Base-by-base conservation (phyloP, 2,888 invertebrate species). In the Sarcophaga variegata region DNA sequence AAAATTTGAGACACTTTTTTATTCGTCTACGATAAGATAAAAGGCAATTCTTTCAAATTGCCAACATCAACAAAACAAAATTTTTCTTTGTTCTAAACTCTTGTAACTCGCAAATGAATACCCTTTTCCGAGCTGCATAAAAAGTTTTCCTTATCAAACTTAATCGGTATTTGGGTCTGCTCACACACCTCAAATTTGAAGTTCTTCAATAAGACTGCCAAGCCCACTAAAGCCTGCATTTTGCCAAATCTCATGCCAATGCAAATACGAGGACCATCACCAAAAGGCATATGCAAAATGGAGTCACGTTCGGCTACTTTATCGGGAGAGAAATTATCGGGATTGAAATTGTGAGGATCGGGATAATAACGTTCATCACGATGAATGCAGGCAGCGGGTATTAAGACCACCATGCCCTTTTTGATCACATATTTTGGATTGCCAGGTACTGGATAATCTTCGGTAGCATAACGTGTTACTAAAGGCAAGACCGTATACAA, bases 321-420 rank as follows among this genome's bases (percentile, higher is more conserved):
- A 83, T 95, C 95, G 1, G 94, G 91, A 0, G 94, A 91, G 90
- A 96, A 96, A 87, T 95, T 93, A 1, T 96, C 95, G 0, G 96
- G 96, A 81, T 95, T 94, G 80, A 96, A 96, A 27, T 92, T 94
- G 6, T 95, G 93, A 0, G 96, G 96, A 3, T 96, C 93, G 0
- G 93, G 93, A 88, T 93, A 94, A 59, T 93, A 90, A 12, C 92
- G 89, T 4, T 93, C 92, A 87, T 95, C 95, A 90, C 94, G 94
- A 81, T 96, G 96, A 88, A 95, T 94, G 1, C 94, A 94, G 80
- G 94, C 93, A 11, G 89, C 89, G 0, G 92, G 93, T n/a, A 92
- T 87, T 0, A 91, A 11, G 0, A 92, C 60, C 2, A 87, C 81
- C 0, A 88, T 89, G 5, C 89, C 91, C 54, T 94, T 94, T 67